Evolutionary conservation across 2,113 vertebrate species (phyloP), one percentile per base, ranked within the genome.

Genomic region (Origma solitaria): DNA sequence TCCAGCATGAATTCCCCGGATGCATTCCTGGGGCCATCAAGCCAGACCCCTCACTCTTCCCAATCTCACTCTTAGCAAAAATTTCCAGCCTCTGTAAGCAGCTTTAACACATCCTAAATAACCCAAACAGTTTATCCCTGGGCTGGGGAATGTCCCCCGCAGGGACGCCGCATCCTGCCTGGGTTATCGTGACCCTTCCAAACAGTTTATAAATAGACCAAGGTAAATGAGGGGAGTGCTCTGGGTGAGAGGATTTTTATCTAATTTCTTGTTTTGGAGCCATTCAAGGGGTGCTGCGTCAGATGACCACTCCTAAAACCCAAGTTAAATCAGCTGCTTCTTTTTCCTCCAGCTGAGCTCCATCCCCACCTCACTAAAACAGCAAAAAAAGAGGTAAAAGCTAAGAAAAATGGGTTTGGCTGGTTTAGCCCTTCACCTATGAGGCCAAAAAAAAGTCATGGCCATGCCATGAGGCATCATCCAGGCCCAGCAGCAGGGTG

Each of bases 81-180:
- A 4, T 81, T 93, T 94, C 95, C 96, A 86, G 4, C n/a, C 62
- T 66, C 15, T 7, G 28, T 16, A 12, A 70, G 88, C 85, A 86
- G 83, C 84, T 86, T 73, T 38, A 47, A 42, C 73, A 30, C 24
- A 0, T 50, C 83, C 68, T 6, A 3, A 66, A 15, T 84, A 96
- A 97, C 88, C 91, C 94, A 97, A 97, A 97, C 95, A 95, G 91
- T 97, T 97, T 97, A 96, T 91, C 37, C 3, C 3, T 24, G 65
- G 72, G 60, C 69, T 3, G 7, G 38, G 82, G 56, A 95, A 58
- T 4, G 21, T 65, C 86, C 88, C 82, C 42, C 4, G 13, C 18
- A 35, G n/a, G 47, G 57, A 71, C 25, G 1, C 68, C 51, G 60
- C 92, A 72, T 95, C 96, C 95, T 95, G 94, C 94, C 88, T 49